These are phyloP conservation scores for Abscondita cerata DNA, from an alignment of 2,888 invertebrate species.

Conservation along the genomic window DNA sequence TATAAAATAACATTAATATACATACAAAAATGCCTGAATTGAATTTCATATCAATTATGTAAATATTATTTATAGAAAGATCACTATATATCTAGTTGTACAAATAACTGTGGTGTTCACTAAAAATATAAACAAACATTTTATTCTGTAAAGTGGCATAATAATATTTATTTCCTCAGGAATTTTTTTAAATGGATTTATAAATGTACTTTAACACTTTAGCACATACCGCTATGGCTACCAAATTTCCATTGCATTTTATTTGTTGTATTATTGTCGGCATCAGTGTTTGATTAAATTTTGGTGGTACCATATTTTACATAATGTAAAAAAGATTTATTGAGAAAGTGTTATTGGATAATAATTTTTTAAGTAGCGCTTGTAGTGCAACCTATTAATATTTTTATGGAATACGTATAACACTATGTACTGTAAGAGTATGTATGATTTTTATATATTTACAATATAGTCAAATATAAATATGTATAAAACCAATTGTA, in stretches of 20 bases:
- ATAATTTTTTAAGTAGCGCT: conserved; percentile 24
- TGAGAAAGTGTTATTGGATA: conserved; percentile 23
- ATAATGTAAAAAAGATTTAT: conserved; percentile 19
- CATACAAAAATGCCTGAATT: conserved; percentile 13
- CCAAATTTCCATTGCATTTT: not conserved
- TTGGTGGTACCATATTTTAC: conserved; percentile 1
- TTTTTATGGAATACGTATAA: conserved; percentile 41
- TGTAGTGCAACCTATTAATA: conserved; percentile 30
- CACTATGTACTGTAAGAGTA: conserved; percentile 46
- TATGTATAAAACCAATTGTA: conserved; percentile 54
- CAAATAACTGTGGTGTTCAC: conserved; percentile 26
- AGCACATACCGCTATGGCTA: not conserved
- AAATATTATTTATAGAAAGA: conserved; percentile 21
- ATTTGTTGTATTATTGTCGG: not conserved
- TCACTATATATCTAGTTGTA: conserved; percentile 14
- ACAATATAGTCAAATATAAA: conserved; percentile 55
- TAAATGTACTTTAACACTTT: not conserved
- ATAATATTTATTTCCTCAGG: conserved; percentile 6
- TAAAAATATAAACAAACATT: conserved; percentile 6
- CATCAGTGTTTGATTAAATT: not conserved
- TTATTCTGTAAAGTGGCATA: not conserved
- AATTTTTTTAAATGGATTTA: conserved; percentile 9
- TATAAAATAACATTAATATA: not conserved
- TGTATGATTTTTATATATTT: conserved; percentile 57
- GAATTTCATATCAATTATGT: conserved; percentile 19